Conservation (phyloP, 2,113 vertebrate genomes). For the Glaucidium brasilianum region DNA sequence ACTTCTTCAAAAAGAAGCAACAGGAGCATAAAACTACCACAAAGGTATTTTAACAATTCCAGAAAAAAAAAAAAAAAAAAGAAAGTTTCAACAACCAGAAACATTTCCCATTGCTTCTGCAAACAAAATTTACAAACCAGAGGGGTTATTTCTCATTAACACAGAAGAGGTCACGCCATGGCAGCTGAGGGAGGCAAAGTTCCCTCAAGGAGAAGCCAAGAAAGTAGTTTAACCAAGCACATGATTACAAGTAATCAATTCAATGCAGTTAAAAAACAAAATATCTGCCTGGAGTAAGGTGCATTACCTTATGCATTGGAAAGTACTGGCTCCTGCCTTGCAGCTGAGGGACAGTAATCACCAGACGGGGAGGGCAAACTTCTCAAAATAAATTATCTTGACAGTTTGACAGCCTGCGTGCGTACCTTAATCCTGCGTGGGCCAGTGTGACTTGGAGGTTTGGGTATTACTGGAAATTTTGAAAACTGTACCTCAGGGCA, state of each 20-base stretch:
- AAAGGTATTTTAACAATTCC: neutral
- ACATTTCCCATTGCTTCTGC: neutral
- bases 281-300: neutral
- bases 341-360: neutral
- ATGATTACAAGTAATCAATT: neutral
- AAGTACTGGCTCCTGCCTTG: neutral
- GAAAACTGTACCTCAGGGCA: neutral
- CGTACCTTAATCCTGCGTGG: neutral
- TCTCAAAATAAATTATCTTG: neutral
- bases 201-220: neutral
- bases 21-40: neutral
- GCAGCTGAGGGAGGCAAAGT: neutral
- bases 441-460: neutral
- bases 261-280: neutral
- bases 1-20: neutral
- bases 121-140: neutral
- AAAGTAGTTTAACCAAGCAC: neutral
- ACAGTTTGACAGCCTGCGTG: neutral
- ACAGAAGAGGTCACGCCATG: fast-evolving
- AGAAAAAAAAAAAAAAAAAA: neutral
- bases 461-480: fast-evolving
- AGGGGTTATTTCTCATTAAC: neutral
- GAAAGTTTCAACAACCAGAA: neutral
- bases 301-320: neutral
- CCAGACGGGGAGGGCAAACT: neutral